Percentiles rank a stretch among this genome's conserved stretches.
These are phyloP conservation scores for Lasioglossum morio DNA, from an alignment of 2,888 invertebrate genomes.

Conservation along the genomic window DNA sequence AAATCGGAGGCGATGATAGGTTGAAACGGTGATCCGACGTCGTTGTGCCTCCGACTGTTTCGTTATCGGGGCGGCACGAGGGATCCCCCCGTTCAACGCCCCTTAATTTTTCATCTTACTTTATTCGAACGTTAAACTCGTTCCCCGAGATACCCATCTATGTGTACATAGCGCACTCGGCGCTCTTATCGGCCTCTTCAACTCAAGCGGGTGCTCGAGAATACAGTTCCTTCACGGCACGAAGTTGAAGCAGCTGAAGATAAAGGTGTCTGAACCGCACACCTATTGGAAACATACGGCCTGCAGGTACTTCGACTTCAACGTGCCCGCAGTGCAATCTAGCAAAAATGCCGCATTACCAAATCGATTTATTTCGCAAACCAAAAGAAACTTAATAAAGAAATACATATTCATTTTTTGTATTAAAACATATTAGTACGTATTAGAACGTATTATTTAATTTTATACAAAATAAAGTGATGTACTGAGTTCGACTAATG, in stretches of 20 bases:
- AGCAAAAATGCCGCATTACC: not conserved
- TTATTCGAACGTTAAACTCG: conserved; percentile 42
- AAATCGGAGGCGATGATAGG: conserved; percentile 79
- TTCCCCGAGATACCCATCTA: conserved; percentile 38
- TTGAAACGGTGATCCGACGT: conserved; percentile 77
- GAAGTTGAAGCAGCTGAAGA: conserved; percentile 17
- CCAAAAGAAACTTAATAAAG: not conserved
- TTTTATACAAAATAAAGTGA: not conserved
- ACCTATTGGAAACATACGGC: not conserved
- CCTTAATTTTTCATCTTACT: conserved; percentile 39
- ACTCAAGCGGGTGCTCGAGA: conserved; percentile 23
- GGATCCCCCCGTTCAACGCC: conserved; percentile 22
- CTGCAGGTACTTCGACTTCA: not conserved
- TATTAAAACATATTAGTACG: too few relatives aligned
- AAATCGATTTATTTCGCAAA: not conserved
- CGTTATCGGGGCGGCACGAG: conserved; percentile 57
- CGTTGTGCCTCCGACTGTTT: conserved; percentile 57
- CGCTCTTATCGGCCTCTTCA: conserved; percentile 34
- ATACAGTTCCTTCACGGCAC: conserved; percentile 2
- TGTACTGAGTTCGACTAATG: not conserved
- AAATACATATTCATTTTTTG: too few relatives aligned
- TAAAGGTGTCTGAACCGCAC: conserved; percentile 25
- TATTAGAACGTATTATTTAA: too few relatives aligned
- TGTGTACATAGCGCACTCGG: conserved; percentile 19
- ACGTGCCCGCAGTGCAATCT: not conserved